Conservation (phyloP, 2,113 vertebrate genomes). For the Boulengeromyrus knoepffleri region DNA sequence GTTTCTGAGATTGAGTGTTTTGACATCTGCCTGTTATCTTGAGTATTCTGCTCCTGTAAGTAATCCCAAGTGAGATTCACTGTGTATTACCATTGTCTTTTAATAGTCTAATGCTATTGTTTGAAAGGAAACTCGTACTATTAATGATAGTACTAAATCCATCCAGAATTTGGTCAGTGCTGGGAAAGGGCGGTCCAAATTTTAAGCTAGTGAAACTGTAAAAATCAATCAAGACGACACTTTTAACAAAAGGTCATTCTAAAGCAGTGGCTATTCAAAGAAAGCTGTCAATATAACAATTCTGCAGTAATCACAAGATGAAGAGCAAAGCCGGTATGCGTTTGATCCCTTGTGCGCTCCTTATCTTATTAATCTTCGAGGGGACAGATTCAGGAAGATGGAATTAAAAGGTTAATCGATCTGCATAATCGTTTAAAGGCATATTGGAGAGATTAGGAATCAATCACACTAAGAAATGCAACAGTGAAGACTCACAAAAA, state of each 20-base stretch:
- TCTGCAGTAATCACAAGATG: neutral
- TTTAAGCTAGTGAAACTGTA: neutral
- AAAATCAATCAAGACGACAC: neutral
- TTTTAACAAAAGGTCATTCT: neutral
- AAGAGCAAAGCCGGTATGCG: neutral
- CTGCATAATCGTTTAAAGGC: neutral
- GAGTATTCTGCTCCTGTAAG: neutral
- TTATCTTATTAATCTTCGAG: neutral
- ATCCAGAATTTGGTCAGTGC: neutral
- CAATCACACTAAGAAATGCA: neutral
- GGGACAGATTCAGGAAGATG: neutral
- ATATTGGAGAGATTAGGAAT: neutral
- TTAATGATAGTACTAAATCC: neutral
- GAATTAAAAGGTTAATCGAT: neutral
- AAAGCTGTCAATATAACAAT: neutral
- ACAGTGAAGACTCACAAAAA: neutral
- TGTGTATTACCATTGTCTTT: neutral
- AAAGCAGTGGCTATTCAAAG: neutral
- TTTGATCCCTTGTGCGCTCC: neutral
- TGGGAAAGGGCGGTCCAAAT: neutral
- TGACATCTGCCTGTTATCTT: neutral
- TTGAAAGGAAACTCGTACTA: neutral
- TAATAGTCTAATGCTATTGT: neutral
- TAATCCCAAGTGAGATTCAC: neutral
- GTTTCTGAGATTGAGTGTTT: neutral